Conservation (phyloP, 2,888 invertebrate species). For the Hydrotaea cyrtoneurina region DNA sequence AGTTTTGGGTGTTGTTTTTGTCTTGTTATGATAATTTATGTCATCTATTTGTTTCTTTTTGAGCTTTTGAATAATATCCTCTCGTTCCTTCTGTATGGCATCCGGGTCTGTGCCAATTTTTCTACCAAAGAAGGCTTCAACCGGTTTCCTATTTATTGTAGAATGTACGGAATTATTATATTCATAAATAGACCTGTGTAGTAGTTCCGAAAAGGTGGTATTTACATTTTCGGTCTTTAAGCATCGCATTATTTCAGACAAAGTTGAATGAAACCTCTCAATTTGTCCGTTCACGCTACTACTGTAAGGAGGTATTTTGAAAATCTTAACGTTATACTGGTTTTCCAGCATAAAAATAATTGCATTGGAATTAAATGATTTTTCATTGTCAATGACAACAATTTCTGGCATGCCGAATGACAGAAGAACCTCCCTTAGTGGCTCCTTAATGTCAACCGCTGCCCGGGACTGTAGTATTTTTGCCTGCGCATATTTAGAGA, state of each 20-base stretch:
- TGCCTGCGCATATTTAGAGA: constrained; percentile 36
- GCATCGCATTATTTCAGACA: constrained; percentile 24
- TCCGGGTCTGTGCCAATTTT: constrained; percentile 32
- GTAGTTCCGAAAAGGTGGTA: constrained; percentile 2
- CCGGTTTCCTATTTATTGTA: constrained; percentile 9
- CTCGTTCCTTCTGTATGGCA: constrained; percentile 8
- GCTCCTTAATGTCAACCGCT: constrained; percentile 21
- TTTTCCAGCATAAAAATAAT: constrained; percentile 45
- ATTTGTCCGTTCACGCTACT: constrained; percentile 46
- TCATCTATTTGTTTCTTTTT: constrained; percentile 33
- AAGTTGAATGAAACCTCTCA: constrained; percentile 41
- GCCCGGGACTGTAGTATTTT: constrained; percentile 2
- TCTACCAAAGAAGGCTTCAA: constrained; percentile 40
- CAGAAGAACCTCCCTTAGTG: constrained; percentile 7
- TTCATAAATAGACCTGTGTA: constrained; percentile 7
- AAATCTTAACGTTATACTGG: constrained; percentile 34
- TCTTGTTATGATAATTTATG: constrained; percentile 42
- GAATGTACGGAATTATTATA: constrained; percentile 38
- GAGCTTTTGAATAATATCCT: constrained; percentile 24
- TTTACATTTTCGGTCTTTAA: neutral
- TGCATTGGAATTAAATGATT: constrained; percentile 40
- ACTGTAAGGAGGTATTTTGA: constrained; percentile 42
- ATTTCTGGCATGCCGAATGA: constrained; percentile 39
- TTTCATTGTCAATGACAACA: constrained; percentile 55
- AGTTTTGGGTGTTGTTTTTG: constrained; percentile 13